A percentile compares a stretch with the other conserved stretches of the same genome.
These are phyloP conservation scores for Latrodectus geometricus DNA, from an alignment of 1,140 invertebrate genomes.

Conservation along the genomic window DNA sequence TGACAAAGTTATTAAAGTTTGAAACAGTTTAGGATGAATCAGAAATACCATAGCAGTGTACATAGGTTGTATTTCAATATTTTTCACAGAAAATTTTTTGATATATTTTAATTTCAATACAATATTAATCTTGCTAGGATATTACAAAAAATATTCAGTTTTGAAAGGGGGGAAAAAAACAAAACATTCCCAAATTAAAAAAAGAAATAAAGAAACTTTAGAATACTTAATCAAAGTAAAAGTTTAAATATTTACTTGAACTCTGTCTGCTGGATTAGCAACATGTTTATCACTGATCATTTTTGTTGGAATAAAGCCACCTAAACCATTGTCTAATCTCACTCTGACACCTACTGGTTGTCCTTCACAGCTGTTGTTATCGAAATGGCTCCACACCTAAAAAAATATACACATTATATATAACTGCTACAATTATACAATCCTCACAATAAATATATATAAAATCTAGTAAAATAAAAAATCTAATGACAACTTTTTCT, in stretches of 20 bases:
- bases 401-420: neutral
- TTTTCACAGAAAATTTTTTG: too few species aligned
- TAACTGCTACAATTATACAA: too few species aligned
- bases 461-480: neutral
- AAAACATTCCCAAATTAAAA: neutral
- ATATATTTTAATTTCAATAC: too few species aligned
- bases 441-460: too few species aligned
- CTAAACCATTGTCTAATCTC: slow-evolving; percentile 92
- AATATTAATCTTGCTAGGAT: too few species aligned
- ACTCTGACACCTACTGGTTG: slow-evolving; percentile 92
- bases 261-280: slow-evolving; percentile 91
- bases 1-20: too few species aligned
- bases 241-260: slow-evolving; percentile 71
- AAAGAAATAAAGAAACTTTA: neutral
- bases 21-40: too few species aligned
- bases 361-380: slow-evolving; percentile 93
- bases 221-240: neutral
- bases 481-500: slow-evolving; percentile 49
- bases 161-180: too few species aligned
- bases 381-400: slow-evolving; percentile 96
- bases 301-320: slow-evolving; percentile 94
- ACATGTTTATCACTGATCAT: slow-evolving; percentile 96
- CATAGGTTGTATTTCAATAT: too few species aligned
- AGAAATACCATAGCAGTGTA: too few species aligned
- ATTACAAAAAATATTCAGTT: too few species aligned